Evolutionary conservation across 2,888 invertebrate genomes (phyloP).

Genomic region (Nomada lathburiana): DNA sequence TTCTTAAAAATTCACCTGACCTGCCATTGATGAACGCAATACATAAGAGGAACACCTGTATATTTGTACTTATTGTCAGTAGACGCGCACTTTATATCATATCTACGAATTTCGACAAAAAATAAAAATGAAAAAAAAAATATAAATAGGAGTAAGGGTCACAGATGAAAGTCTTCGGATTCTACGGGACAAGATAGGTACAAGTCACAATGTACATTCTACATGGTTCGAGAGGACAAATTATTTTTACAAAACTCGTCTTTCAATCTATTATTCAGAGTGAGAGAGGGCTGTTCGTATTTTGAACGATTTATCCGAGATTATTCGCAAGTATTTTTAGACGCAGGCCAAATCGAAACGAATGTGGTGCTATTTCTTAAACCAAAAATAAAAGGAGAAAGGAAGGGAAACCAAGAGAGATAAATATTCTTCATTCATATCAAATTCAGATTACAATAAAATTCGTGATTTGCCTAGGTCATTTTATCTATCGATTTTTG

Average conservation of each 20-base stretch:
- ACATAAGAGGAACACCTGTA: neutral
- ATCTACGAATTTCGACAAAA: constrained; percentile 17
- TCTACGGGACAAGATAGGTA: constrained; percentile 14
- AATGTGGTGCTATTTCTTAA: constrained; percentile 22
- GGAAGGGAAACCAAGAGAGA: neutral
- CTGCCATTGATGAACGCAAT: neutral
- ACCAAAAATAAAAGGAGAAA: neutral
- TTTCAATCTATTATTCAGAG: constrained; percentile 38
- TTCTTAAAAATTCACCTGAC: neutral
- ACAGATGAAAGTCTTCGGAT: constrained; percentile 42
- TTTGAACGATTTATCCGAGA: constrained; percentile 47
- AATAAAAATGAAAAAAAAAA: neutral
- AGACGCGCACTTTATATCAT: constrained; percentile 38
- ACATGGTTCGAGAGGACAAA: constrained; percentile 28
- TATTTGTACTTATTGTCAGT: constrained; percentile 26
- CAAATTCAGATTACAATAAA: neutral
- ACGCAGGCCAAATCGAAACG: constrained; percentile 21
- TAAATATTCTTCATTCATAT: neutral
- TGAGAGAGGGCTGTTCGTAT: constrained; percentile 36
- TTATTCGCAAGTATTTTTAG: constrained; percentile 21
- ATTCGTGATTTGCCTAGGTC: neutral
- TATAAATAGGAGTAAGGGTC: constrained; percentile 50
- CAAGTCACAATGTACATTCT: neutral
- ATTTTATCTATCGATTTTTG: neutral
- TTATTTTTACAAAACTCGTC: constrained; percentile 52